phyloP scores from a whole-genome alignment of 2,888 invertebrate genomes.

The Belgica antarctica region DNA sequence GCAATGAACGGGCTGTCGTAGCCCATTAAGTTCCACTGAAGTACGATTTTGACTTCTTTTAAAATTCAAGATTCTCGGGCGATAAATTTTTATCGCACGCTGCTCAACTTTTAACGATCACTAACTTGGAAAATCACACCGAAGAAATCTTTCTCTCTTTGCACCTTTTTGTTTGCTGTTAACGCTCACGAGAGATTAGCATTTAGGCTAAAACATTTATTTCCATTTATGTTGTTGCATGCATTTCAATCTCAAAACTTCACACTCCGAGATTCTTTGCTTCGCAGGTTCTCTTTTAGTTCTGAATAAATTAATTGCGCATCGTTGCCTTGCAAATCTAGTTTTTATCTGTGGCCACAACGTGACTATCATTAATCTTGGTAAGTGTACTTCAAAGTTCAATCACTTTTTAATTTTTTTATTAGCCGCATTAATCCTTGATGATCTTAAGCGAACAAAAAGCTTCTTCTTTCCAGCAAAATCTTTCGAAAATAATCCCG shows the following conservation, averaged over 20 bases:
- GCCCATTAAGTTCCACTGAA: conserved; percentile 28
- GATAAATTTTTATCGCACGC: background rate
- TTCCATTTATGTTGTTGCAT: conserved; percentile 27
- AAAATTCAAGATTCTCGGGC: too few relatives aligned
- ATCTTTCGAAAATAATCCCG: background rate
- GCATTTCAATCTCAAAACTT: conserved; percentile 6
- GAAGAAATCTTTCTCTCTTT: conserved; percentile 19
- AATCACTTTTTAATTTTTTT: background rate
- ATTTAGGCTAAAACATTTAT: conserved; percentile 38
- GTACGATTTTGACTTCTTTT: conserved; percentile 8
- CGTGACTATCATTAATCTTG: background rate
- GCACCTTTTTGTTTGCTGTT: conserved; percentile 7
- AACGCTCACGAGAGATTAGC: conserved; percentile 41
- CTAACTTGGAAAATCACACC: background rate
- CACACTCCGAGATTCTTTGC: conserved; percentile 17
- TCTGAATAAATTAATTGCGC: background rate
- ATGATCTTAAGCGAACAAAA: background rate
- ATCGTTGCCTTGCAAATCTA: background rate
- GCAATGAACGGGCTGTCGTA: conserved; percentile 16
- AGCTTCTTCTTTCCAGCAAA: background rate
- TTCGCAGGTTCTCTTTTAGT: background rate
- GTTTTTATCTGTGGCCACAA: too few relatives aligned
- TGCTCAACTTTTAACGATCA: conserved; percentile 4
- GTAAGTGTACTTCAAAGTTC: background rate
- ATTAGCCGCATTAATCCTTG: too few relatives aligned